Base-by-base conservation (phyloP, 2,113 vertebrate species). In the Chitala chitala region DNA sequence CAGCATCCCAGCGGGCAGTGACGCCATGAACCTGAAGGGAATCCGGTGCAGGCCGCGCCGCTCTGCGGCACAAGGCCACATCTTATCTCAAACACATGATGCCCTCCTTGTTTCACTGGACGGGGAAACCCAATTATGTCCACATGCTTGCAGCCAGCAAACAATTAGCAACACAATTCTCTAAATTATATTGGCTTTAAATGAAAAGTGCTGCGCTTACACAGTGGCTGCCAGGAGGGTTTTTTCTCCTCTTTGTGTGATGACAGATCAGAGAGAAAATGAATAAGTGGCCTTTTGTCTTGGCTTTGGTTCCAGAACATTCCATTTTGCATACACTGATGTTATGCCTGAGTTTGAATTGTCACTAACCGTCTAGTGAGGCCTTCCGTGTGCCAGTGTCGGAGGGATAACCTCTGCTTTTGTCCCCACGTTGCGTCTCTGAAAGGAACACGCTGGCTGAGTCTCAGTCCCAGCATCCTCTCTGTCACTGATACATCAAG, bases 251-350 rank as follows among this genome's bases (percentile, higher is more conserved):
- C 54, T 48, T 61, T 29, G 29, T 40, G 38, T 29, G 40, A 44
- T 72, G 71, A 31, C 71, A 72, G 51, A 72, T 72, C 58, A 72
- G 40, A 61, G 71, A 26, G 55, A 24, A 31, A 72, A 46, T 44
- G 42, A 72, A 72, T 72, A 72, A 72, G 40, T 38, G n/a, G 24
- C 24, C 2, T 40, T 72, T 61, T 59, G 26, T 17, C 71, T 55
- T 74, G 72, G 59, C 72, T 31, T 46, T n/a, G 53, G 36, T 74
- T 59, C 72, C 72, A 51, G 59, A 74, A 65, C 65, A 46, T 58
- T 24, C 58, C 29, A 50, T 74, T n/a, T 74, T 64, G 42, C 59
- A 65, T 74, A 44, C 20, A 53, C 46, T 24, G 46, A 40, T 64
- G 46, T 53, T 38, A 64, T 33, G 46, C 42, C 12, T 38, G 40